A percentile compares a stretch with the other conserved stretches of the same genome.
These are phyloP conservation scores for Geococcyx californianus DNA, from an alignment of 2,113 vertebrate species.

Conservation along the genomic window DNA sequence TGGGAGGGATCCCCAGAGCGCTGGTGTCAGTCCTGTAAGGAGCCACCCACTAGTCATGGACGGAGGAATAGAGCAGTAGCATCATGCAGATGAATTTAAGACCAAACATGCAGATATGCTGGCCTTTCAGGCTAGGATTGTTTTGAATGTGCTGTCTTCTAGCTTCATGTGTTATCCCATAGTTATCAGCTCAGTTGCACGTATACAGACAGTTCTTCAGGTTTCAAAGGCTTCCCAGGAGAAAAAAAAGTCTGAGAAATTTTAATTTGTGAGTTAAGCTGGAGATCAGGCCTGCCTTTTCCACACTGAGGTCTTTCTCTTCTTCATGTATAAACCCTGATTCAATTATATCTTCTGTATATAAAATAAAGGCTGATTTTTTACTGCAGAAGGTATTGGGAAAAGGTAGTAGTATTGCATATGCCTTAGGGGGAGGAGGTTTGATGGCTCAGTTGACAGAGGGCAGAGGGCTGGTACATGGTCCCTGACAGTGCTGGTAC, in stretches of 20 bases:
- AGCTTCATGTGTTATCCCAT: not conserved
- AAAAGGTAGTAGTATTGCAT: not conserved
- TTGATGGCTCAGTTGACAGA: not conserved
- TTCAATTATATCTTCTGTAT: not conserved
- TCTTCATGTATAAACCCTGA: not conserved
- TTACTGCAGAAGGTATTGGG: not conserved
- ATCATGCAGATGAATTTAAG: not conserved
- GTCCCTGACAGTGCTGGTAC: not conserved
- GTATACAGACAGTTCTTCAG: not conserved
- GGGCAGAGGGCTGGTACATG: not conserved
- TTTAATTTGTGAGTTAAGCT: not conserved
- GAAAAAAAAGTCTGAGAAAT: not conserved
- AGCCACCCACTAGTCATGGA: not conserved
- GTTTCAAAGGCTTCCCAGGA: not conserved
- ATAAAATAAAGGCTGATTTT: not conserved
- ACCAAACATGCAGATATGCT: not conserved
- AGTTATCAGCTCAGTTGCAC: not conserved
- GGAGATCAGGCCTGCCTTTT: not conserved
- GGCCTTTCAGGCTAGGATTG: not conserved
- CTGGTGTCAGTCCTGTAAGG: not conserved
- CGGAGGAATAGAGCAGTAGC: not conserved
- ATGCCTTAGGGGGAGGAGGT: accelerated
- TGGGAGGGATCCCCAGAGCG: not conserved
- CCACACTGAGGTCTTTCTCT: not conserved
- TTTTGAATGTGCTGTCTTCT: not conserved